Evolutionary conservation across 1,140 invertebrate species (phyloP).

Genomic region (Diprion similis): DNA sequence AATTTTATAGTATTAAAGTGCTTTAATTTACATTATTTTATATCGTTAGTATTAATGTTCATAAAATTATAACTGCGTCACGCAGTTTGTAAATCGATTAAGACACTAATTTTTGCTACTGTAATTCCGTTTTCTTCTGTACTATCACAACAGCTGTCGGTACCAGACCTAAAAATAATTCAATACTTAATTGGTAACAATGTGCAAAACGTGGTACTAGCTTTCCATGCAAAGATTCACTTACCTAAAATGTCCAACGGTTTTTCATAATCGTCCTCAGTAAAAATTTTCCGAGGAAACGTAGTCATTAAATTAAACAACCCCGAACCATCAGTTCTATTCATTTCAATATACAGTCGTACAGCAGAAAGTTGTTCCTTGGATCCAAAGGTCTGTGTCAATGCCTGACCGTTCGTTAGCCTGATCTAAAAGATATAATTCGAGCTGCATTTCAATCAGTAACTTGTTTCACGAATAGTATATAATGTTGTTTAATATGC

Average conservation of each 20-base stretch:
- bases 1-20: conserved; percentile 8
- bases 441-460: conserved; percentile 17
- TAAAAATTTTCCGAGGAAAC: conserved; percentile 87
- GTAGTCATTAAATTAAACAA: conserved; percentile 84
- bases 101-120: conserved; percentile 5
- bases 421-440: conserved; percentile 57
- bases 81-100: conserved; percentile 29
- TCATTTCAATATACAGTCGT: conserved; percentile 81
- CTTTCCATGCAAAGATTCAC: conserved; percentile 19
- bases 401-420: conserved; percentile 71
- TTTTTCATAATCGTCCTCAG: conserved; percentile 86
- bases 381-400: conserved; percentile 80
- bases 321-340: conserved; percentile 69
- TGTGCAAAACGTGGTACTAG: conserved; percentile 18
- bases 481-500: neutral
- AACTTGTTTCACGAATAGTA: neutral
- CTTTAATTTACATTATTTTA: conserved; percentile 17
- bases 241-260: conserved; percentile 83
- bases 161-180: conserved; percentile 71
- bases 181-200: conserved; percentile 16
- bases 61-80: conserved; percentile 31
- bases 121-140: conserved; percentile 59
- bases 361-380: conserved; percentile 92
- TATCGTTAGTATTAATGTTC: conserved; percentile 21
- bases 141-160: conserved; percentile 83